Evolutionary conservation across 2,113 vertebrate species (phyloP), one percentile per base, ranked within the genome.

Genomic region (Struthidea cinerea): DNA sequence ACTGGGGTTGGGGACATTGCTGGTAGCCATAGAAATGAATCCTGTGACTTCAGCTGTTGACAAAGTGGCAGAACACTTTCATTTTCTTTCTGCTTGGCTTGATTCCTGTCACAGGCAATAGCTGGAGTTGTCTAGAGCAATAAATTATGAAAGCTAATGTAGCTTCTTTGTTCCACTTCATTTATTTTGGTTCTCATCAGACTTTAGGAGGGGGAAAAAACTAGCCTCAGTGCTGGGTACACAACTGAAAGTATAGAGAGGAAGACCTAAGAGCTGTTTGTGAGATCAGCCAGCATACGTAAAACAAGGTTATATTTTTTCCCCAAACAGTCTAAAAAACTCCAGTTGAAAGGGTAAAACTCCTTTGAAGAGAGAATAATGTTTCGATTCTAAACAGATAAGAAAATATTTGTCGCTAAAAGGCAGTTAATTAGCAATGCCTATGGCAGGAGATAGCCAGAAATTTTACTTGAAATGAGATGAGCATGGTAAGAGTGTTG

Each of bases 51-150:
- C 46, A 73, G 65, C 39, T 16, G 42, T 67, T 60, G 59, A 78
- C 4, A 15, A 60, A 88, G 85, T 77, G 64, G 47, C 75, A 80
- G 33, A 84, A 33, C 63, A 47, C 46, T 70, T 91, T 30, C 17
- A 55, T 91, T 96, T 91, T 44, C 75, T 83, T 96, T 97, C 75
- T 93, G 81, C 90, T 70, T 92, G 84, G 59, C 68, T 94, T 91
- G 49, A 33, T 79, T 91, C 65, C 70, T 94, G 90, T 95, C 84
- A 49, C 11, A 39, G 75, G 55, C 82, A 74, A 10, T 93, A 73
- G 70, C 16, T 12, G 5, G 78, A 82, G 50, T 75, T 95, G 79
- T 92, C 82, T 88, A 52, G 47, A 88, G 61, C 35, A 83, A 76
- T 91, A 85, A 91, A 93, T 94, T 61, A 56, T 84, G 71, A 86